A percentile compares a stretch with the other conserved stretches of the same genome.
These are phyloP conservation scores for Poeciliopsis infans DNA, from an alignment of 2,797 vertebrate species.

Conservation along the genomic window DNA sequence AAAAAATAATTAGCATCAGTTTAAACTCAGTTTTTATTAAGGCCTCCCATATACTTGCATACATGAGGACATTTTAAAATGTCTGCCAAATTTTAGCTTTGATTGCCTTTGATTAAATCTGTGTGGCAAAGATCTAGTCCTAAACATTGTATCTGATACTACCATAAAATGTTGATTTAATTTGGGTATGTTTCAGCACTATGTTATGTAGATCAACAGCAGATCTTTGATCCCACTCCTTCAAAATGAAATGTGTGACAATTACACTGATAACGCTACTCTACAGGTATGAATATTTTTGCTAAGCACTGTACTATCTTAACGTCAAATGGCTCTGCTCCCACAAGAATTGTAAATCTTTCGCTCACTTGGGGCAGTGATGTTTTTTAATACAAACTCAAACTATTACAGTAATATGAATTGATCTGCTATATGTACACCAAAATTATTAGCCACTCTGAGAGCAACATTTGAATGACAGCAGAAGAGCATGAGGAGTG, in stretches of 20 bases:
- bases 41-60: too few relatives aligned
- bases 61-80: background rate
- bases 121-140: background rate
- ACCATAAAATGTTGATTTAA: background rate
- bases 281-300: background rate
- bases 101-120: background rate
- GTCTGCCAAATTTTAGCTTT: background rate
- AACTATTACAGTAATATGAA: background rate
- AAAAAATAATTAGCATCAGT: too few relatives aligned
- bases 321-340: background rate
- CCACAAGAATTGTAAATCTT: background rate
- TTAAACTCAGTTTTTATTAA: background rate
- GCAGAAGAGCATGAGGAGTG: constrained; percentile 24
- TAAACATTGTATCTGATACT: background rate
- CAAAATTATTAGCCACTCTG: constrained; percentile 43
- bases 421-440: constrained; percentile 3
- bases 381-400: constrained; percentile 16
- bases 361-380: background rate
- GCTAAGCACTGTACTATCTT: background rate
- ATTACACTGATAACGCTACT: background rate
- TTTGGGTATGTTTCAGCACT: background rate
- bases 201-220: background rate
- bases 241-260: background rate
- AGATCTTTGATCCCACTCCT: background rate
- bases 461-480: constrained; percentile 40